Evolutionary conservation across 2,797 vertebrate species (phyloP), one percentile per base, ranked within the genome.

Genomic region (Trachurus trachurus): DNA sequence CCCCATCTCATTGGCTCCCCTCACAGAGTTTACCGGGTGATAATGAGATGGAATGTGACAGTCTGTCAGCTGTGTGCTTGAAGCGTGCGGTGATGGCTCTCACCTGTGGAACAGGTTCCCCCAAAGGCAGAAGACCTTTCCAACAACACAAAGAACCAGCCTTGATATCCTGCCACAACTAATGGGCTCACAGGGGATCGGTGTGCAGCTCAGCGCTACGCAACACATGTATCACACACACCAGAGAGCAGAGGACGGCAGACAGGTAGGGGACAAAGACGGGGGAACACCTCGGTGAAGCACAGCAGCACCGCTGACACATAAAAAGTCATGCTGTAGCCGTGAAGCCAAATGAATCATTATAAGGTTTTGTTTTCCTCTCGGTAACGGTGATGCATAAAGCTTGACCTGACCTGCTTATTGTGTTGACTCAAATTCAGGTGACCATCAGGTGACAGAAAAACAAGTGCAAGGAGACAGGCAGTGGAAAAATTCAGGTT

Each of bases 91-190:
- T 53, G 4, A 79, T 80, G 83, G 9, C 31, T 72, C n/a, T 72
- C 72, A 85, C 79, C 77, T 88, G 82, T 45, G 71, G 4, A 71
- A 52, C 62, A 70, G 52, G 67, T 78, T 75, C 39, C 19, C 70
- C 52, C 61, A 70, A 47, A 66, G 52, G 17, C 53, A n/a, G 21
- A 11, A 13, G 9, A 67, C 22, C 4, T 40, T 66, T 31, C 31
- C 10, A 17, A 64, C 44, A 16, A 34, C 17, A 42, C 52, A 31
- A 12, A 44, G 12, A 49, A 6, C 15, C 0, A 37, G n/a, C n/a
- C 19, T 58, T 13, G 2, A 54, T 2, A 47, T 8, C n/a, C 21
- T n/a, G 19, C 26, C 12, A 44, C 8, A 61, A 19, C 50, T 56
- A 58, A 74, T 58, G 17, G 44, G 50, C 16, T 39, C 45, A 49